A percentile compares a stretch with the other conserved stretches of the same genome.
Evolutionary conservation across 1,140 invertebrate genomes (phyloP).

Genomic region (Agrypnia vestita): DNA sequence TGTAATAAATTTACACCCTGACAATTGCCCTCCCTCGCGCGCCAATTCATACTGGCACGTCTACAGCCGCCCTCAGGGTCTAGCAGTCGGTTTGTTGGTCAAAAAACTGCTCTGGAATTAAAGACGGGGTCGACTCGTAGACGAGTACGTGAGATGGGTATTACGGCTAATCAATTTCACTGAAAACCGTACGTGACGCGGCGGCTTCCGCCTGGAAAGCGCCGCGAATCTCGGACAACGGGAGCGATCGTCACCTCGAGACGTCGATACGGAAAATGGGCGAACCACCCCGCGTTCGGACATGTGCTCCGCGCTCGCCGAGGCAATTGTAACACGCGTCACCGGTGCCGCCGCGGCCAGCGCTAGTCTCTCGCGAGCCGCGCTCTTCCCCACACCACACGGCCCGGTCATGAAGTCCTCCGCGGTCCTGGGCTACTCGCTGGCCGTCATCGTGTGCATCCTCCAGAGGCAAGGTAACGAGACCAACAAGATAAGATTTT

Average conservation of each 20-base stretch:
- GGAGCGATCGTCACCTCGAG: slow-evolving; percentile 9
- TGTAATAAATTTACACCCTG: too few species aligned
- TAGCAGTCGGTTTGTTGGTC: too few species aligned
- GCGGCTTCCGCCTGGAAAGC: neutral
- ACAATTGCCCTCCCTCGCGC: too few species aligned
- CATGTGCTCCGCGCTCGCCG: slow-evolving; percentile 20
- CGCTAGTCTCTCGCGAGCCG: slow-evolving; percentile 43
- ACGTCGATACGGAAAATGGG: neutral
- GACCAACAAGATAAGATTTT: slow-evolving; percentile 24
- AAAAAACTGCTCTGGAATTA: too few species aligned
- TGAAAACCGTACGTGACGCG: too few species aligned
- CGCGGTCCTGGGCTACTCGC: slow-evolving; percentile 49
- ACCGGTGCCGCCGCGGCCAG: neutral
- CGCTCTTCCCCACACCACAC: slow-evolving; percentile 33
- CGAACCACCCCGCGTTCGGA: neutral
- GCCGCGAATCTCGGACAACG: neutral
- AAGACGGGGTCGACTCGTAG: too few species aligned
- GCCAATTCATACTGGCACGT: too few species aligned
- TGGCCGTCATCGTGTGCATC: slow-evolving; percentile 51
- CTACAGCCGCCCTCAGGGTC: too few species aligned
- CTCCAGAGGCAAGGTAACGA: slow-evolving; percentile 55
- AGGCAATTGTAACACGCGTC: slow-evolving; percentile 1
- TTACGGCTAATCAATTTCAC: too few species aligned
- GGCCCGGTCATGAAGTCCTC: slow-evolving; percentile 48
- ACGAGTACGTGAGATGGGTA: too few species aligned